A percentile compares a stretch with the other conserved stretches of the same genome.
Conservation (phyloP, 1,140 invertebrate genomes). For the Nephila pilipes region DNA sequence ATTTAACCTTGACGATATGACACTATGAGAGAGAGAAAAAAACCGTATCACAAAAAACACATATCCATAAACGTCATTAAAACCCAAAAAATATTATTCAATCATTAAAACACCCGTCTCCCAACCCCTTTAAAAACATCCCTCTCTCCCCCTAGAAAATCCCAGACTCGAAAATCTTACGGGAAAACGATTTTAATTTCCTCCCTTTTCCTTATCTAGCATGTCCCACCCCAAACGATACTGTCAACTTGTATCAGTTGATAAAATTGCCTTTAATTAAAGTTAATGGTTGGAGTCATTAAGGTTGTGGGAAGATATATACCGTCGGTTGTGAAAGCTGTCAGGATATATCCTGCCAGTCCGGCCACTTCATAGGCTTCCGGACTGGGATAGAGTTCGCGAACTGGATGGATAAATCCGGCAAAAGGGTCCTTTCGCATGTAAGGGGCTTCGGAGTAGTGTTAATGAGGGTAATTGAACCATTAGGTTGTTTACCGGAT, state of each 20-base stretch:
- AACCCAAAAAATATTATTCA: neutral
- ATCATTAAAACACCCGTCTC: neutral
- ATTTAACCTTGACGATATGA: conserved; percentile 12
- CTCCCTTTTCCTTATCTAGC: conserved; percentile 16
- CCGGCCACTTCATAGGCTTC: conserved; percentile 33
- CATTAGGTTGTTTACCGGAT: conserved; percentile 25
- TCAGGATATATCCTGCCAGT: neutral
- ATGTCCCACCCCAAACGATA: neutral
- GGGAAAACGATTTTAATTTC: conserved; percentile 35
- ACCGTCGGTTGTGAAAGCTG: neutral
- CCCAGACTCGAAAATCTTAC: neutral
- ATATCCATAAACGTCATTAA: neutral
- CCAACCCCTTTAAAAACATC: neutral
- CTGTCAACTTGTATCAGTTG: conserved; percentile 26
- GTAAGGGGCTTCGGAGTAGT: conserved; percentile 11
- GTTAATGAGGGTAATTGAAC: conserved; percentile 31
- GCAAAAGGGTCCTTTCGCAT: neutral
- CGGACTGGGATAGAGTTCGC: neutral
- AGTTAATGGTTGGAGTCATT: conserved; percentile 24
- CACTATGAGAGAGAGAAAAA: neutral
- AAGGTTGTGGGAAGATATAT: conserved; percentile 17
- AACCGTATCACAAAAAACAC: neutral
- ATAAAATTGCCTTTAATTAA: conserved; percentile 42
- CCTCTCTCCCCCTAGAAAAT: neutral
- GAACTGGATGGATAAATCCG: neutral